phyloP scores from a whole-genome alignment of 2,113 vertebrate genomes.

The Ibidorhyncha struthersii region DNA sequence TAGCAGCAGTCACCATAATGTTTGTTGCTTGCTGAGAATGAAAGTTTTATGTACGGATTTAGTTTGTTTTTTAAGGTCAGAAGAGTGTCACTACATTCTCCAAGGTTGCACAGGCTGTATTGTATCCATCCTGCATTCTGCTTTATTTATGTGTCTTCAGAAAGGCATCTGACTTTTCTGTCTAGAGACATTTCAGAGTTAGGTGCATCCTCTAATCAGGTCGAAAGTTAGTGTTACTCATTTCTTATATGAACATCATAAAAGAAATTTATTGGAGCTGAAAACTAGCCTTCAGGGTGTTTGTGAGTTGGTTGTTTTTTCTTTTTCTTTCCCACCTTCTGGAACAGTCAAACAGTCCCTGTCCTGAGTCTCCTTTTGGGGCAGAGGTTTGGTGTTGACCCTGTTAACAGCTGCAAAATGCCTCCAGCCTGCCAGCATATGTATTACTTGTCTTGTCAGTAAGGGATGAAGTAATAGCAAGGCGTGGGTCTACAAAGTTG shows the following conservation, averaged over 20 bases:
- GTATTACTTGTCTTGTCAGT: not conserved
- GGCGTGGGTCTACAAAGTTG: not conserved
- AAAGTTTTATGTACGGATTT: not conserved
- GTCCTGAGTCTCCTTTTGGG: not conserved
- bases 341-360: not conserved
- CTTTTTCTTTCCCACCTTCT: not conserved
- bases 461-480: not conserved
- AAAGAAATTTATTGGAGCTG: not conserved
- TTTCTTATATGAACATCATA: not conserved
- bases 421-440: not conserved
- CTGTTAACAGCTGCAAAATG: not conserved
- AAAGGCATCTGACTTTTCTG: not conserved
- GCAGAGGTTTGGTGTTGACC: not conserved
- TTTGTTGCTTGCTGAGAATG: not conserved
- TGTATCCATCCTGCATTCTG: not conserved
- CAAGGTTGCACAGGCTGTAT: not conserved
- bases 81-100: not conserved
- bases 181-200: not conserved
- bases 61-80: not conserved
- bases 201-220: not conserved
- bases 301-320: not conserved
- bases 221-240: not conserved
- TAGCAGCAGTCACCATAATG: not conserved
- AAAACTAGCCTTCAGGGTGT: not conserved
- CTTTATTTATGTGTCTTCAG: not conserved